Base-by-base conservation (phyloP, 2,888 invertebrate genomes). In the Drosophila neonasuta region DNA sequence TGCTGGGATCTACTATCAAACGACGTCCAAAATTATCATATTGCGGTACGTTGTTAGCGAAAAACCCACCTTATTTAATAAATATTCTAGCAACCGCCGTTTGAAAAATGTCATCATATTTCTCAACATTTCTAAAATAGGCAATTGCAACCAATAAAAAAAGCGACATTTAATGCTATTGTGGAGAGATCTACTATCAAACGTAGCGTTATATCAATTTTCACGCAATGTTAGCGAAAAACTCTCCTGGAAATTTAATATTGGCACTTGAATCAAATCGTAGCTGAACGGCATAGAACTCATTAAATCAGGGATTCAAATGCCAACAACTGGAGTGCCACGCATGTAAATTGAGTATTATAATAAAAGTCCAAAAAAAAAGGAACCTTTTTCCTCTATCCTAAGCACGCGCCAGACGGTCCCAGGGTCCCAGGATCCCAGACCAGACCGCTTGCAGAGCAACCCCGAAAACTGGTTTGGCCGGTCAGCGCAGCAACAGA, bases 1-100 rank as follows among this genome's bases (percentile, higher is more conserved):
- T 77, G 57, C 30, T 71, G 77, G 77, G 74, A 68, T 78, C 78
- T 78, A 78, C 81, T 82, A 86, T 82, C 81, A 82, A 86, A 82
- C 81, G 63, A 68, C 77, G 87, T 65, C 71, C 67, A 79, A 68
- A 59, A 36, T 42, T 49, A 20, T 48, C 6, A 50, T 48, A 64
- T 36, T 66, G 52, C 59, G 68, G 70, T 13, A 67, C 79, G 76
- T 65, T 75, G 82, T 86, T 82, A 82, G 82, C 82, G 82, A 82
- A 82, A 82, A 82, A 71, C 61, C 82, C 87, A 75, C 51, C 71
- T 67, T 9, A 3, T 36, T 29, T 6, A 44, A 6, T 29, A 65
- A 24, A 24, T 84, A 24, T 11, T 81, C 55, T 79, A 69, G 74
- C 77, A 79, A 8, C 42, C 20, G 64, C 57, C 45, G 13, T 45